These are phyloP conservation scores for Macrobrachium rosenbergii DNA, from an alignment of 1,140 invertebrate genomes.

Conservation along the genomic window DNA sequence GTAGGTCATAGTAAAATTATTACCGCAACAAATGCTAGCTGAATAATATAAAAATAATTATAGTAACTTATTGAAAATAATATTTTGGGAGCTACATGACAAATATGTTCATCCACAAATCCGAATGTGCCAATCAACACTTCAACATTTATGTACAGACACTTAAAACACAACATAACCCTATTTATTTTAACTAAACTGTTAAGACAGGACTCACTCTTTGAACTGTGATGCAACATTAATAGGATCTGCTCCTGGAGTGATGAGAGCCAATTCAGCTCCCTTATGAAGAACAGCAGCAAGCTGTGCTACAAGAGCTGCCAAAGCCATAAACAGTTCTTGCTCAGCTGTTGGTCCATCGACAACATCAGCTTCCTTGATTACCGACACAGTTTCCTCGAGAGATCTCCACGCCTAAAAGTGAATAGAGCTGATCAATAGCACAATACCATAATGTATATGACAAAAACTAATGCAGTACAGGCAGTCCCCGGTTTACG, in stretches of 20 bases:
- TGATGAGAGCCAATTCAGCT: constrained; percentile 45
- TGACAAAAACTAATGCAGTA: no score
- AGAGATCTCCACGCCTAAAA: constrained; percentile 35
- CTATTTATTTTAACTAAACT: background rate
- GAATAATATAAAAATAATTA: no score
- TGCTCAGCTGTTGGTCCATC: constrained; percentile 18
- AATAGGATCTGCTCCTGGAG: constrained; percentile 28
- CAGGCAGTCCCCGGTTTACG: no score
- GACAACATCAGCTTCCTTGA: constrained; percentile 21
- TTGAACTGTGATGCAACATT: constrained; percentile 31
- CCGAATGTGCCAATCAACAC: no score
- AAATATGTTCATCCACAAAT: no score
- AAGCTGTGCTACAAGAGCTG: constrained; percentile 29
- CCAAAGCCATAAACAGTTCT: constrained; percentile 24
- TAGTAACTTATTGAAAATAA: no score
- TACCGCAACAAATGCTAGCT: no score
- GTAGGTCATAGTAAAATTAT: no score
- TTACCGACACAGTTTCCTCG: constrained; percentile 35
- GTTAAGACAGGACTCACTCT: constrained; percentile 31
- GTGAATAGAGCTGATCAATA: background rate
- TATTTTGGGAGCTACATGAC: no score
- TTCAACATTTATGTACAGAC: no score
- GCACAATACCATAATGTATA: no score
- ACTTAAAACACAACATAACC: no score
- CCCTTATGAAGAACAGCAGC: constrained; percentile 44